These are phyloP conservation scores for Aphyosemion australe DNA, from an alignment of 2,113 vertebrate species.

Conservation along the genomic window DNA sequence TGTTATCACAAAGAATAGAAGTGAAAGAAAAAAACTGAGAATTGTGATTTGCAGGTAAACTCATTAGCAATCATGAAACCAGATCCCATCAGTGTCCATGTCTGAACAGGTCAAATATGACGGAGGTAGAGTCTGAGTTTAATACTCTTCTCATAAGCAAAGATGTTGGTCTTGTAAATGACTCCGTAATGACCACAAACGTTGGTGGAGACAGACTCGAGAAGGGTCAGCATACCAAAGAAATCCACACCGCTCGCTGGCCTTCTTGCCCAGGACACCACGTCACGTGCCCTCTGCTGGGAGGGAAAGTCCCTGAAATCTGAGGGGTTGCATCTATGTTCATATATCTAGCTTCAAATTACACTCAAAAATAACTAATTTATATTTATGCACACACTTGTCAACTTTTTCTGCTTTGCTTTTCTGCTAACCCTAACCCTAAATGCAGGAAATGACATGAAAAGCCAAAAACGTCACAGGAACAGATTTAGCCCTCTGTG, in stretches of 20 bases:
- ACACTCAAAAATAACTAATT: neutral
- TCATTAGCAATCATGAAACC: neutral
- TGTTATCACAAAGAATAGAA: neutral
- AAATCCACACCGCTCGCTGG: slow-evolving; percentile 65
- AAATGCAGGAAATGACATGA: neutral
- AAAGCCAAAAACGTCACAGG: neutral
- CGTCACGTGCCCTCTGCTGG: slow-evolving; percentile 45
- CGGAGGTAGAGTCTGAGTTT: no score
- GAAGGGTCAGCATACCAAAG: slow-evolving; percentile 57
- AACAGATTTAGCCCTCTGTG: slow-evolving; percentile 33
- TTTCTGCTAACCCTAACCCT: neutral
- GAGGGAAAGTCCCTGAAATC: slow-evolving; percentile 74
- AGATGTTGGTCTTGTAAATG: slow-evolving; percentile 16
- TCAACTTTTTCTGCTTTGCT: neutral
- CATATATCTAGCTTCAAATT: slow-evolving; percentile 37
- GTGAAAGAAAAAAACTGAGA: neutral
- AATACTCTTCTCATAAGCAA: no score
- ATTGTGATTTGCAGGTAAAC: neutral
- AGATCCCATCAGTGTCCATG: neutral
- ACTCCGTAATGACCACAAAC: slow-evolving; percentile 20
- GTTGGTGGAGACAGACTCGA: slow-evolving; percentile 28
- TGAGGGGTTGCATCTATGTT: slow-evolving; percentile 32
- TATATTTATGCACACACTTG: neutral
- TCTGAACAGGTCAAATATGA: neutral
- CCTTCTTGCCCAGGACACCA: slow-evolving; percentile 38